phyloP scores from a whole-genome alignment of 2,888 invertebrate species.

The Thyatira batis region DNA sequence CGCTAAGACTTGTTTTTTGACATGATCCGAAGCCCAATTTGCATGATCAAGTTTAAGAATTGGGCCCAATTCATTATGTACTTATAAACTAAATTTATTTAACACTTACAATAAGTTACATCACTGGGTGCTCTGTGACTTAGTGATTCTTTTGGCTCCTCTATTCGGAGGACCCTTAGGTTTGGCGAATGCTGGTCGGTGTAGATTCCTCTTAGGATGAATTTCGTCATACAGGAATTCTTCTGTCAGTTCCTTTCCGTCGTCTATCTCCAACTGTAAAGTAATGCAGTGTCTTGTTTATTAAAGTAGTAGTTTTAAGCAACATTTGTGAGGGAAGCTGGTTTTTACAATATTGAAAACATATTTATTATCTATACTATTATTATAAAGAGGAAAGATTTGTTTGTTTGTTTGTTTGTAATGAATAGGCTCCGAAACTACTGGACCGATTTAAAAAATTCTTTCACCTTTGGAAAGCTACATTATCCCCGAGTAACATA shows the following conservation, averaged over 20 bases:
- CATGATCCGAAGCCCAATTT: too few relatives aligned
- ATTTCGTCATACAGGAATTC: constrained; percentile 95
- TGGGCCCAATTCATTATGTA: neutral
- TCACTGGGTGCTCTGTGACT: constrained; percentile 80
- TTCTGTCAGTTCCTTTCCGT: constrained; percentile 94
- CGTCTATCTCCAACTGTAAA: constrained; percentile 94
- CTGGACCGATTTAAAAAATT: too few relatives aligned
- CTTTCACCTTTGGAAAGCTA: too few relatives aligned
- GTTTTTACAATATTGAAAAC: too few relatives aligned
- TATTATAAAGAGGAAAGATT: too few relatives aligned
- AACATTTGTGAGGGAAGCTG: neutral
- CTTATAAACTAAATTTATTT: neutral
- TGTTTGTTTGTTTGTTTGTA: too few relatives aligned
- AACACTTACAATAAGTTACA: neutral
- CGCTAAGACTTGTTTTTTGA: neutral
- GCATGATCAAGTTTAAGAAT: too few relatives aligned
- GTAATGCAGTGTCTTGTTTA: neutral
- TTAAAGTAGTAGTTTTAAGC: neutral
- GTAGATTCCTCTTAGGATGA: constrained; percentile 94
- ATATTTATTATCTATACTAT: too few relatives aligned
- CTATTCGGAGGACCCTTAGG: constrained; percentile 97
- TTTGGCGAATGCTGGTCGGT: constrained; percentile 96
- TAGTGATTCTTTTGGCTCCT: constrained; percentile 94
- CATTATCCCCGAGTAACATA: too few relatives aligned
- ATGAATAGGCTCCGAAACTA: too few relatives aligned